Percentiles rank a stretch among this genome's conserved stretches.
Conservation (phyloP, 2,797 vertebrate species). For the Manis pentadactyla region DNA sequence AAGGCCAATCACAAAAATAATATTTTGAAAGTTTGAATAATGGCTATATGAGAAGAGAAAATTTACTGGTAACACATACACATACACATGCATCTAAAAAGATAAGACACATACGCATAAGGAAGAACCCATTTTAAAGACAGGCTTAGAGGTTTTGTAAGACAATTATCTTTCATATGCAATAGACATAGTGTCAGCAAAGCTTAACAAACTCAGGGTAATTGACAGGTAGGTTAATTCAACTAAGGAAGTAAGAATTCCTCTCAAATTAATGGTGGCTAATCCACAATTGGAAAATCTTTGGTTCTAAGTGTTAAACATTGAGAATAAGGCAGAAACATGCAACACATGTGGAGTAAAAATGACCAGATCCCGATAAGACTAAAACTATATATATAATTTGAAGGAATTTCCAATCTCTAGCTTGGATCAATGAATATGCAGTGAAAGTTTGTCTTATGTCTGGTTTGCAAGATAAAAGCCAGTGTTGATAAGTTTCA, state of each 20-base stretch:
- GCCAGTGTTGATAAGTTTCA: not conserved
- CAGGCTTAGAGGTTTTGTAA: not conserved
- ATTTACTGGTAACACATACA: not conserved
- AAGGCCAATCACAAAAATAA: not conserved
- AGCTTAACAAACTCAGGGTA: not conserved
- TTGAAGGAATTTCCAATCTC: not conserved
- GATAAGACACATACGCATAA: not conserved
- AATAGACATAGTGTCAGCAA: not conserved
- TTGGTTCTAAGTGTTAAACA: not conserved
- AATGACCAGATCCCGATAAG: not conserved
- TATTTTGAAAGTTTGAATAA: not conserved
- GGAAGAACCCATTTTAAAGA: not conserved
- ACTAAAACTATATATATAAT: not conserved
- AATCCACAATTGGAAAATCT: not conserved
- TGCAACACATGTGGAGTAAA: not conserved
- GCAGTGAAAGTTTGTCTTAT: not conserved
- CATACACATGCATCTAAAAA: not conserved
- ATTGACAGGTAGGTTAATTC: not conserved
- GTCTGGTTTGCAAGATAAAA: not conserved
- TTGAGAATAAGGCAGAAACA: not conserved
- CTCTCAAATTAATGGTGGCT: not conserved
- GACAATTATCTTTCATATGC: not conserved
- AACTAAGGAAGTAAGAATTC: not conserved
- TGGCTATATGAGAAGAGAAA: not conserved
- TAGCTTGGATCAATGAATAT: not conserved